Evolutionary conservation across 2,888 invertebrate genomes (phyloP).

Genomic region (Athalia circularis): DNA sequence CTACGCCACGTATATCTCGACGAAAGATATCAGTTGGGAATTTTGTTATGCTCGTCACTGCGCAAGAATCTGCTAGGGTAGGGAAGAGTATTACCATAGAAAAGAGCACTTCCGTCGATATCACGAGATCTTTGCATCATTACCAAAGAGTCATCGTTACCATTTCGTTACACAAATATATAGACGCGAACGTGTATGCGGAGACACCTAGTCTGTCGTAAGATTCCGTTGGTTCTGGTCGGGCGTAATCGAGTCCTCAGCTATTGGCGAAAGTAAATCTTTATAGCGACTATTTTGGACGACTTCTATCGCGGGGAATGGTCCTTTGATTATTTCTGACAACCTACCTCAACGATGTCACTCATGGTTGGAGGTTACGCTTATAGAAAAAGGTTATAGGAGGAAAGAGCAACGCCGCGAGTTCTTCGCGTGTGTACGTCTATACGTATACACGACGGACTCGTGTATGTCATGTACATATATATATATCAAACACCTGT

Average conservation of each 20-base stretch:
- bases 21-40: not conserved
- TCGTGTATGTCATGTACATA: no score
- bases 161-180: constrained; percentile 3
- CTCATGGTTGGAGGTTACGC: not conserved
- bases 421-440: not conserved
- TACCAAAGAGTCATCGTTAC: constrained; percentile 29
- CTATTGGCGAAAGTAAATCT: constrained; percentile 24
- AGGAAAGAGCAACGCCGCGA: not conserved
- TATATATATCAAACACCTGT: constrained; percentile 4
- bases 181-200: not conserved
- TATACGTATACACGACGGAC: not conserved
- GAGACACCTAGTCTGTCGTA: not conserved
- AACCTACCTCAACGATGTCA: constrained; percentile 30
- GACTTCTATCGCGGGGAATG: constrained; percentile 27
- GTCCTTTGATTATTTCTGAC: constrained; percentile 37
- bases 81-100: constrained; percentile 13
- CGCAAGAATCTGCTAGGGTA: not conserved
- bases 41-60: constrained; percentile 9
- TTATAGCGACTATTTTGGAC: constrained; percentile 4
- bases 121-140: constrained; percentile 7
- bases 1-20: not conserved
- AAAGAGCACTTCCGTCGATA: constrained; percentile 22
- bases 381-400: not conserved
- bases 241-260: not conserved
- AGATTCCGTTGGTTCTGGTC: not conserved